These are phyloP conservation scores for Craseonycteris thonglongyai DNA, from an alignment of 2,113 vertebrate species.

Conservation along the genomic window DNA sequence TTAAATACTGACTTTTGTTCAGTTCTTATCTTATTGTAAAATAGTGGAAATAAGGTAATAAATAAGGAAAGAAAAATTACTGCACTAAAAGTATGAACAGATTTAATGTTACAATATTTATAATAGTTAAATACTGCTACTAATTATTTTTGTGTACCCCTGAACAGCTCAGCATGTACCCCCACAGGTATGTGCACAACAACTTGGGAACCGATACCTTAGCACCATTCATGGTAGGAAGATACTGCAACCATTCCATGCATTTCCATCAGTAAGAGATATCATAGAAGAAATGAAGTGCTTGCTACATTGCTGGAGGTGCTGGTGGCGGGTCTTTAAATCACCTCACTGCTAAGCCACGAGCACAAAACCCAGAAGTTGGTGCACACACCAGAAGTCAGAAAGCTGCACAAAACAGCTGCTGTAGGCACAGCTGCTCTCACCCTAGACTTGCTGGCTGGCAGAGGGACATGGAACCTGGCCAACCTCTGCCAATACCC, in stretches of 20 bases:
- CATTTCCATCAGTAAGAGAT: background rate
- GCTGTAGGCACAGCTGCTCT: background rate
- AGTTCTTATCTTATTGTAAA: no score
- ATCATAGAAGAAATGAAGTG: accelerated
- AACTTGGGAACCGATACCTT: no score
- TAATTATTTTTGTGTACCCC: no score
- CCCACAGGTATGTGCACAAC: no score
- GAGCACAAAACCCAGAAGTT: background rate
- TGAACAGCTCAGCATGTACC: no score
- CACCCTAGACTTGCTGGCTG: background rate
- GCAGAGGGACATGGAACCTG: no score
- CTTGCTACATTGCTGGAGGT: background rate
- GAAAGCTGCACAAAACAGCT: background rate
- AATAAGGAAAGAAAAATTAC: no score
- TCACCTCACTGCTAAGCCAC: background rate
- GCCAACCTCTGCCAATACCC: background rate
- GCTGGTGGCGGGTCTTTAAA: background rate
- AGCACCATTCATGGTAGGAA: background rate
- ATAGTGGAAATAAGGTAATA: no score
- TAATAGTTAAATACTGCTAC: no score
- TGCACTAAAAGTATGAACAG: no score
- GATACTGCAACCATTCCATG: accelerated
- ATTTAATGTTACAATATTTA: no score
- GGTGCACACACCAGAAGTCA: background rate
- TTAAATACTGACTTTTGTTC: no score